Conservation (phyloP, 2,113 vertebrate species). For the Antidorcas marsupialis region DNA sequence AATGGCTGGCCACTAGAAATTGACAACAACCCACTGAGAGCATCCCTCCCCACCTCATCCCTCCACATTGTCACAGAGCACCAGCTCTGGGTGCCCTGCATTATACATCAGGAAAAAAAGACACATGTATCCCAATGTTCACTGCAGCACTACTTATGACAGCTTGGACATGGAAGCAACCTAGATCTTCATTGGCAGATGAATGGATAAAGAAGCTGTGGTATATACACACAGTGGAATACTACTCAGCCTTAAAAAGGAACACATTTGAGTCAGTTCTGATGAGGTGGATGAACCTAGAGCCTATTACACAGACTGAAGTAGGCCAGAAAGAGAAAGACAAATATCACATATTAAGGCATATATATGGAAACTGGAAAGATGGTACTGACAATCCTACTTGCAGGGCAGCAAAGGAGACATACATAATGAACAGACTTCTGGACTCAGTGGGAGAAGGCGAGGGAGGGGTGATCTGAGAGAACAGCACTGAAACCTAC, state of each 20-base stretch:
- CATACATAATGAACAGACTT: neutral
- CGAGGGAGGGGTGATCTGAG: neutral
- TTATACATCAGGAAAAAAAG: neutral
- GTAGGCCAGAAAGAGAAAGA: neutral
- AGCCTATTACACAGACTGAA: neutral
- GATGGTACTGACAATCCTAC: neutral
- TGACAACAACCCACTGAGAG: neutral
- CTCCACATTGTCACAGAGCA: neutral
- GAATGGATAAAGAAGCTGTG: neutral
- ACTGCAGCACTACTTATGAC: neutral
- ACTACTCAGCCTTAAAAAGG: neutral
- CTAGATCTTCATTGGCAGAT: neutral
- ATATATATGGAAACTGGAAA: neutral
- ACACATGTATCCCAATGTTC: neutral
- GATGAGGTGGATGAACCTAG: neutral
- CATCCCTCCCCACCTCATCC: neutral
- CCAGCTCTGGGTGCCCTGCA: neutral
- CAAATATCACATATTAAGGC: neutral
- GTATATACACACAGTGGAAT: neutral
- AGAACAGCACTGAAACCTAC: neutral
- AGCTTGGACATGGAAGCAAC: neutral
- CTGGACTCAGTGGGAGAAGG: neutral
- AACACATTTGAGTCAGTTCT: neutral
- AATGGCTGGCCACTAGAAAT: neutral
- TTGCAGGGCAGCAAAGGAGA: neutral